Base-by-base conservation (phyloP, 1,140 invertebrate species). In the Lepidurus couesii region DNA sequence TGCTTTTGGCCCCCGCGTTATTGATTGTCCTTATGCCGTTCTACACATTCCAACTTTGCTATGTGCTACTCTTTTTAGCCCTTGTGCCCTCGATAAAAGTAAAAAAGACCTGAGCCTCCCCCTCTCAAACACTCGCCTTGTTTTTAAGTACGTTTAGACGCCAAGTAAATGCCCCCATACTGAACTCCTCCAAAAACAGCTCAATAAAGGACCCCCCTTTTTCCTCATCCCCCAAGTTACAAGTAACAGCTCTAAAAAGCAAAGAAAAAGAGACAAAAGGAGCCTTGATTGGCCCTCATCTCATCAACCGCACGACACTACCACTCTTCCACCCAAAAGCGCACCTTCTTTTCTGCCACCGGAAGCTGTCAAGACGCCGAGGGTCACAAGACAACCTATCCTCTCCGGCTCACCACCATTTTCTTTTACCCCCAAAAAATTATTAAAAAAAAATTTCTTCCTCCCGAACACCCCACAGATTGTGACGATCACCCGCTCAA, bases 11-110 rank as follows among this genome's bases (percentile, higher is more conserved):
- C 53, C 53, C 53, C 53, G 21, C 53, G 53, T 65, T 65, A 65
- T 65, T 65, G 53, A 65, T 65, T 65, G 53, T 65, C 53, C 53
- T 65, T 65, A 65, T 65, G 53, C 13, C 53, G 53, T 65, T 21
- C 53, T 65, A 65, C 21, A 21, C 9, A 65, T n/a, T 65, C 53
- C 53, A 65, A 65, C 53, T 65, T 65, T 65, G 16, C 16, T 7
- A 1, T 9, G 53, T 65, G 53, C 53, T 65, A 21, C 53, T 21
- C 53, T 65, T 21, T 65, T 65, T n/a, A 21, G 21, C 53, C 9
- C 21, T 65, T 21, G n/a, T 21, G 16, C 13, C 53, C 53, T 65
- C 8, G 21, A 65, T 11, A 16, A 65, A 65, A 47, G 10, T 47
- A 65, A 65, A 65, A 65, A 65, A 65, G 21, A n/a, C n/a, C n/a